Percentiles rank a stretch among this genome's conserved stretches.
phyloP scores from a whole-genome alignment of 2,797 vertebrate species.

The Myripristis murdjan region DNA sequence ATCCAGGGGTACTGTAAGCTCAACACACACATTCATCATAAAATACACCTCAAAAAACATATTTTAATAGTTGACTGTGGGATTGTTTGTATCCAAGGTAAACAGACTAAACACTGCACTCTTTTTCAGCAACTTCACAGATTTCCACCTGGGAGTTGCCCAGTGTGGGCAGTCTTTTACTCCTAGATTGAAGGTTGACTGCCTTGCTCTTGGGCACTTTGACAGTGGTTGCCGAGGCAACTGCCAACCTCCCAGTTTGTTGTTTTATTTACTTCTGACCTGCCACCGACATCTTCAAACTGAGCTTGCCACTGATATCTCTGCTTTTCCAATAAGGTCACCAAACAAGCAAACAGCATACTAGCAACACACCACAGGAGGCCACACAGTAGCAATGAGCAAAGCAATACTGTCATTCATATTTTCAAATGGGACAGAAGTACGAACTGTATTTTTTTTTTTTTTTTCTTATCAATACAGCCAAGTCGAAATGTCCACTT shows the following conservation, averaged over 20 bases:
- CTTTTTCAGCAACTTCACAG: conserved; percentile 2
- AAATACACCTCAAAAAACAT: conserved; percentile 19
- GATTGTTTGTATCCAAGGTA: not conserved
- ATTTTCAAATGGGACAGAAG: conserved; percentile 1
- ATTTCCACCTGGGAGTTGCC: not conserved
- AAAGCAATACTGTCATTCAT: conserved; percentile 14
- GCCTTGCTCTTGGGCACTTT: not conserved
- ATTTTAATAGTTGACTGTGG: not conserved
- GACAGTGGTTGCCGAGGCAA: not conserved
- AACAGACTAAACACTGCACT: not conserved
- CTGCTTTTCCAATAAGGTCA: not conserved
- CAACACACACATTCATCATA: not conserved
- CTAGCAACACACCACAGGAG: not conserved
- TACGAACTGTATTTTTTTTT: not conserved
- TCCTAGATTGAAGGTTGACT: not conserved
- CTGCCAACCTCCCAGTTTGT: not conserved
- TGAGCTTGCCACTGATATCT: not conserved
- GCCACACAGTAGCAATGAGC: not conserved
- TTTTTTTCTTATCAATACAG: not conserved
- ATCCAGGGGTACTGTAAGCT: not conserved
- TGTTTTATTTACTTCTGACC: not conserved
- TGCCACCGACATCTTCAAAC: not conserved
- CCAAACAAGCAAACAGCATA: not conserved
- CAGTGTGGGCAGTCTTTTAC: not conserved
- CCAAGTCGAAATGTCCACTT: not conserved